These are phyloP conservation scores for Selenia dentaria DNA, from an alignment of 2,888 invertebrate genomes.

Conservation along the genomic window DNA sequence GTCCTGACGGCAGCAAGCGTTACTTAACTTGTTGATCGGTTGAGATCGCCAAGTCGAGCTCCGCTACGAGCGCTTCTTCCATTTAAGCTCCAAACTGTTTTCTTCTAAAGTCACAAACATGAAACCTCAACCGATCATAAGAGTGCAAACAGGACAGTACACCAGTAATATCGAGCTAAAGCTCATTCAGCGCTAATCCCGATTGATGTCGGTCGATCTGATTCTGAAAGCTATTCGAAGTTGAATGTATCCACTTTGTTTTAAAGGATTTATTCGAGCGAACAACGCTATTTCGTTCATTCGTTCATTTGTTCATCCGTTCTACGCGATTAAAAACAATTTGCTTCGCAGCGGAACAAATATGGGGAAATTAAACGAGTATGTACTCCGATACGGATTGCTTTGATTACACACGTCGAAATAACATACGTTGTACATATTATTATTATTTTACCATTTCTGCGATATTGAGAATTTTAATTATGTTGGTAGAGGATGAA, in stretches of 20 bases:
- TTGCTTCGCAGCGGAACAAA: conserved; percentile 19
- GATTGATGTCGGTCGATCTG: conserved; percentile 34
- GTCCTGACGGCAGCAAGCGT: too few relatives aligned
- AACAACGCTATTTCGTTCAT: conserved; percentile 9
- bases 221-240: conserved; percentile 32
- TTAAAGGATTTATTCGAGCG: conserved; percentile 31
- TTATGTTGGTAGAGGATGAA: too few relatives aligned
- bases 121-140: background rate
- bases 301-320: conserved; percentile 17
- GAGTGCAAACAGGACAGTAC: background rate
- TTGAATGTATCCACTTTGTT: conserved; percentile 34
- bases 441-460: too few relatives aligned
- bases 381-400: background rate
- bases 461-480: too few relatives aligned
- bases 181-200: conserved; percentile 32
- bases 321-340: conserved; percentile 28
- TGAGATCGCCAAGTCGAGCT: too few relatives aligned
- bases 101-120: too few relatives aligned
- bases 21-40: too few relatives aligned
- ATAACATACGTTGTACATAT: too few relatives aligned
- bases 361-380: conserved; percentile 17
- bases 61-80: too few relatives aligned
- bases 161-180: background rate
- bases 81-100: too few relatives aligned
- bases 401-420: conserved; percentile 4